Evolutionary conservation across 2,113 vertebrate genomes (phyloP).

Genomic region (Odocoileus hemionus): DNA sequence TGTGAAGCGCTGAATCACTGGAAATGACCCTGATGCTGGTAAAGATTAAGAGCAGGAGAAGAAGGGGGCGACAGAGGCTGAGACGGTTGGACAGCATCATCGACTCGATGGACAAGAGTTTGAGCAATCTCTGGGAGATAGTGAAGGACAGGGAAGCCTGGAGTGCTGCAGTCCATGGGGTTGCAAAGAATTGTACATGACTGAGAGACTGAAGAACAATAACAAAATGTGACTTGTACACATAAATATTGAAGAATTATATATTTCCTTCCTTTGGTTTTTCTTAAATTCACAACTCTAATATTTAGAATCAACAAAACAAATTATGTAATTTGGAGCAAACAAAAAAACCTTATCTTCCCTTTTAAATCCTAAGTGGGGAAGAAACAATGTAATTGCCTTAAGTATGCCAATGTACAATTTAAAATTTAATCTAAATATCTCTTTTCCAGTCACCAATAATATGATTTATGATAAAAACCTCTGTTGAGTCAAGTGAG

Average conservation of each 20-base stretch:
- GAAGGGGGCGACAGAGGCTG: background rate
- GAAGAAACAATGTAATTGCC: background rate
- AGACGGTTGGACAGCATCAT: background rate
- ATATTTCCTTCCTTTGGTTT: background rate
- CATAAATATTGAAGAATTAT: background rate
- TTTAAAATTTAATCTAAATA: background rate
- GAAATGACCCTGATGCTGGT: background rate
- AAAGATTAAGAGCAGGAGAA: background rate
- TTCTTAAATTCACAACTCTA: background rate
- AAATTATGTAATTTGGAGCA: background rate
- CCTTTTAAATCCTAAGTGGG: background rate
- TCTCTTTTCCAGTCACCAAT: background rate
- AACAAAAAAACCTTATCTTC: background rate
- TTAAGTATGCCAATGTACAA: background rate
- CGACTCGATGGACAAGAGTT: background rate
- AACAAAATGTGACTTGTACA: background rate
- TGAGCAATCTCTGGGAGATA: background rate
- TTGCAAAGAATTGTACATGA: background rate
- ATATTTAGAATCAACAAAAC: background rate
- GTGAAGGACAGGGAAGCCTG: background rate
- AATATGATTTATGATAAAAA: background rate
- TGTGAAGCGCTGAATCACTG: background rate
- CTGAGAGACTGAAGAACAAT: background rate
- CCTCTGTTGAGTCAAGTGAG: background rate
- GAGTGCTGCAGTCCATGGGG: background rate